Base-by-base conservation (phyloP, 2,888 invertebrate species). In the Onthophagus sagittarius region DNA sequence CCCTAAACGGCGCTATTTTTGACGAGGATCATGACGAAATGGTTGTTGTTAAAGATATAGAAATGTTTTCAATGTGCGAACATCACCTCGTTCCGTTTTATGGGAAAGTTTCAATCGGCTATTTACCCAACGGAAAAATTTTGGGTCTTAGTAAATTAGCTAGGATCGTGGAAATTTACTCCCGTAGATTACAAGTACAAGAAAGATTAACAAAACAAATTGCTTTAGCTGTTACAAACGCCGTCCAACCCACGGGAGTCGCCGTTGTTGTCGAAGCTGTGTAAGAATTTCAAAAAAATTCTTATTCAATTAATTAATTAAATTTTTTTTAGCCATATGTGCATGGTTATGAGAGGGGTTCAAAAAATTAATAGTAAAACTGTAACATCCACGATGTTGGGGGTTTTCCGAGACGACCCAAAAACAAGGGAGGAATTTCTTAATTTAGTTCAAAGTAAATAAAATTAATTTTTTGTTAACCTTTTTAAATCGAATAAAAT, bases 51-150 rank as follows among this genome's bases (percentile, higher is more conserved):
- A 98, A 98, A 85, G 98, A 99, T 85, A 99, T 99, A 78, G 99
- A 99, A 87, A 99, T 99, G 98, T 99, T 99, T 86, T 98, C 98
- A n/a, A 94, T 99, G 93, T 99, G 99, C 84, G 99, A 99, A 84
- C 99, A 99, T 83, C 99, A 99, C 83, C 87, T 99, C 82, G 99
- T 99, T 23, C 99, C 99, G 4, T 99, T 99, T 87, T 97, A 98
- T 85, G 99, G 99, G 64, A 98, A 98, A 86, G 99, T 99, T 0
- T 98, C 98, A 76, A 99, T 99, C 80, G 99, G 99, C 0, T 99
- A 99, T 86, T 88, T 99, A 78, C 99, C 99, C 0, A 97, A 97
- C 83, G 97, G 97, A 83, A 96, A 98, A 87, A 96, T 99, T 80
- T 88, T 99, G 62, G 99, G 99, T 0, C 90, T 99, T 14, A 98